These are phyloP conservation scores for Lepidocyrtoides sp. DNA, from an alignment of 2,888 invertebrate genomes.

Conservation along the genomic window DNA sequence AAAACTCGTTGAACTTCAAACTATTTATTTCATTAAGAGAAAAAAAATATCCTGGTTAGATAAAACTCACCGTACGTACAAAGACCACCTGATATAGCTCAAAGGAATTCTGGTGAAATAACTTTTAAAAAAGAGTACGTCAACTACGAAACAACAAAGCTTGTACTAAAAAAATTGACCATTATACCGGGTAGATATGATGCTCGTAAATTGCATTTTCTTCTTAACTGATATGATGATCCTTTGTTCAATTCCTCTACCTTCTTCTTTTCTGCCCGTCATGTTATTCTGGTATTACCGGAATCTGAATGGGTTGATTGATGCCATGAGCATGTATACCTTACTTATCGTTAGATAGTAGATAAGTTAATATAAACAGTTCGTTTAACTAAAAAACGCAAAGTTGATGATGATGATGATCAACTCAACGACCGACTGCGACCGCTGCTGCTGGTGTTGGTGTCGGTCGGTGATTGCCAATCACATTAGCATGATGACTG, in stretches of 20 bases:
- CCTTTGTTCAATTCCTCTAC: background rate
- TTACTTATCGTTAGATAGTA: background rate
- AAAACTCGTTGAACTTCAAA: constrained; percentile 34
- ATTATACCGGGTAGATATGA: background rate
- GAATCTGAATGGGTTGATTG: constrained; percentile 72
- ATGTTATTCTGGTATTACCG: constrained; percentile 76
- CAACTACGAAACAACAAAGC: background rate
- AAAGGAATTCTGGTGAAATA: constrained; percentile 47
- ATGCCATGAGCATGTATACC: constrained; percentile 66
- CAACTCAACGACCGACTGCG: background rate
- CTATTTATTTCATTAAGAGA: constrained; percentile 17
- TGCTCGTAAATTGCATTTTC: constrained; percentile 19
- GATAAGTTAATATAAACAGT: background rate
- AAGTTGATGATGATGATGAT: too few species aligned
- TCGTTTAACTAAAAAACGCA: constrained; percentile 22
- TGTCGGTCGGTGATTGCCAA: background rate
- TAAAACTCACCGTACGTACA: constrained; percentile 31
- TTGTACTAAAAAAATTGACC: constrained; percentile 13
- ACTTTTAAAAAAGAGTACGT: background rate
- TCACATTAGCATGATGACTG: too few species aligned
- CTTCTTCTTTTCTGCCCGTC: constrained; percentile 44
- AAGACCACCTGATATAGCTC: constrained; percentile 22
- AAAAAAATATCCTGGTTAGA: constrained; percentile 24
- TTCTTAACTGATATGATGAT: background rate
- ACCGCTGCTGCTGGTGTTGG: background rate